phyloP scores from a whole-genome alignment of 2,888 invertebrate species.

The Oscheius myriophilus region DNA sequence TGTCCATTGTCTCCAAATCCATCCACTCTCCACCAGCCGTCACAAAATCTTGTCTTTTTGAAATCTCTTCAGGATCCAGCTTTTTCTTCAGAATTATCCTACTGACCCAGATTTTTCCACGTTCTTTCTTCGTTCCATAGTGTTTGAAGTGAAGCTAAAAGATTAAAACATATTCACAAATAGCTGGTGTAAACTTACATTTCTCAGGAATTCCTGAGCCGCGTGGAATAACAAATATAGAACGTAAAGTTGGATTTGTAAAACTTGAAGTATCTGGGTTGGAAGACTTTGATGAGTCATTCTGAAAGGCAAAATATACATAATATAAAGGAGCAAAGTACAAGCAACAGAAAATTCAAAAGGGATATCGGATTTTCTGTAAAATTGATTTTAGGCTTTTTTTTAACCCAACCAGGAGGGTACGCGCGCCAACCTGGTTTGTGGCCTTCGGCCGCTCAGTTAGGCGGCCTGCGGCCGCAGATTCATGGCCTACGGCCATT shows the following conservation, averaged over 20 bases:
- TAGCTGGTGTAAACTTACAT: neutral
- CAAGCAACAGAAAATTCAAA: too few relatives aligned
- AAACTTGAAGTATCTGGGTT: neutral
- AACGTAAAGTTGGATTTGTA: constrained; percentile 14
- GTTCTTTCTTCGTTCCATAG: neutral
- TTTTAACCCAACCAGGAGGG: too few relatives aligned
- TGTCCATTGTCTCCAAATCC: constrained; percentile 4
- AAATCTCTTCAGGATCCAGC: constrained; percentile 23
- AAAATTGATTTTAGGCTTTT: too few relatives aligned
- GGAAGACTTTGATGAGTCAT: too few relatives aligned
- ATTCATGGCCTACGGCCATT: too few relatives aligned
- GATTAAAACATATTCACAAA: neutral
- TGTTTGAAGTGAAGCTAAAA: neutral
- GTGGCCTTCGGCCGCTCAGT: too few relatives aligned
- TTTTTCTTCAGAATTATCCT: constrained; percentile 22
- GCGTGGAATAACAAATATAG: constrained; percentile 4
- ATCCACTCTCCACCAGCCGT: neutral
- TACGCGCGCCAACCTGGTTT: too few relatives aligned
- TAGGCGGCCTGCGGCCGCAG: too few relatives aligned
- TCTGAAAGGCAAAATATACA: too few relatives aligned
- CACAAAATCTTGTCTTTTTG: constrained; percentile 22
- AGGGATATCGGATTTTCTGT: too few relatives aligned
- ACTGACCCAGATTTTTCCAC: constrained; percentile 8
- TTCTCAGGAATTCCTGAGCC: constrained; percentile 1
- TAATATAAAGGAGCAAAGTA: too few relatives aligned